These are phyloP conservation scores for Ischnus inquisitorius DNA, from an alignment of 2,888 invertebrate genomes.

Conservation along the genomic window DNA sequence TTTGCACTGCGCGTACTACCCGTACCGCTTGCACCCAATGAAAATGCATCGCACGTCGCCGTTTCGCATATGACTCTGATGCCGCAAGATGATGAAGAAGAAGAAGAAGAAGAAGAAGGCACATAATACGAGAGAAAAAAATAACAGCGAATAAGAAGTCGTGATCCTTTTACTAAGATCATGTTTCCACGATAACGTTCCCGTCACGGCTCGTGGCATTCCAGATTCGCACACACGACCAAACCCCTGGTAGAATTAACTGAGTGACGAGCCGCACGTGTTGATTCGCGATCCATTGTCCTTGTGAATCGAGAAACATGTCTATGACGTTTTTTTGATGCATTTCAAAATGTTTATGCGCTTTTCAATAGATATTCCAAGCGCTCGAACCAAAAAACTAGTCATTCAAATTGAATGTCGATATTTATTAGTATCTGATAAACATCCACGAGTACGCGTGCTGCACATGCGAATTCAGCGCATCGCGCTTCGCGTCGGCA, in stretches of 20 bases:
- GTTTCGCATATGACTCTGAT: slow-evolving; percentile 51
- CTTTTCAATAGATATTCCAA: neutral
- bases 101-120: slow-evolving; percentile 31
- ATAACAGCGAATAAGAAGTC: slow-evolving; percentile 47
- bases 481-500: neutral
- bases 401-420: neutral
- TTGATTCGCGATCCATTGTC: slow-evolving; percentile 7
- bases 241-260: slow-evolving; percentile 12
- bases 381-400: neutral
- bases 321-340: neutral
- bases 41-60: slow-evolving; percentile 59
- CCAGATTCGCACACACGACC: neutral
- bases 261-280: neutral
- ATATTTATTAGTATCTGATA: no score
- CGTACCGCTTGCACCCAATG: slow-evolving; percentile 18
- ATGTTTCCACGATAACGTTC: slow-evolving; percentile 45
- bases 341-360: neutral
- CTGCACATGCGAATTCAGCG: neutral
- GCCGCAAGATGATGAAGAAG: slow-evolving; percentile 46
- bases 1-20: neutral
- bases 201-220: neutral
- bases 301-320: neutral
- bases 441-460: no score
- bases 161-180: slow-evolving; percentile 65
- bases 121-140: slow-evolving; percentile 11